Base-by-base conservation (phyloP, 2,888 invertebrate species). In the Eretmocerus hayati region DNA sequence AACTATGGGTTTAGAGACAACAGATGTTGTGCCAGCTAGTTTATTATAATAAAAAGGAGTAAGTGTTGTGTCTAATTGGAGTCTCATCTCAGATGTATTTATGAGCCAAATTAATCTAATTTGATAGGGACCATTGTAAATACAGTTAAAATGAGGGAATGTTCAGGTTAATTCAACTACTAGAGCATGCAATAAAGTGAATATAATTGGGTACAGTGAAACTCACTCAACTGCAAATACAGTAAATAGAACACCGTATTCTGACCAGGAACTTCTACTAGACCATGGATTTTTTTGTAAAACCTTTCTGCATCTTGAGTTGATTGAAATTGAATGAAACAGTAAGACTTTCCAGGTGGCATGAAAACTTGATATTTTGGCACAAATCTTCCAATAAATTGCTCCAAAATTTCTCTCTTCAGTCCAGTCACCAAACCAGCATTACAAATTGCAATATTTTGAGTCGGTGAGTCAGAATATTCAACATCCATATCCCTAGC, bases 401-500 rank as follows among this genome's bases (percentile, higher is more conserved):
- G 65, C 5, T 81, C 63, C 9, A 93, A 62, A 39, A 73, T 65
- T 61, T 84, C 81, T 65, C 85, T 81, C 5, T 79, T 75, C 19
- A 90, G 74, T 5, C 90, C 89, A 57, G 87, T 90, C 2, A 85
- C 86, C 51, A 92, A 78, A 1, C 94, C 94, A 21, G 84, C 87
- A 73, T 94, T 94, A 59, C 89, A 87, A n/a, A 94, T 73, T 36
- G 83, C 79, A 38, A 90, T 59, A 64, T 80, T 77, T 59, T 62
- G 57, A 3, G 71, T 69, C 15, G 70, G 62, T 9, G 53, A 52
- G 13, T 65, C 60, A 16, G 62, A 61, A 39, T 63, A 67, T 50
- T 63, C 62, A 50, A 73, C 66, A 41, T 65, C 61, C 58, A 66
- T 62, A 43, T 73, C 73, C 45, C 62, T 62, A 0, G 56, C 47